These are phyloP conservation scores for Platerodrilus igneus DNA, from an alignment of 2,888 invertebrate genomes.

Conservation along the genomic window DNA sequence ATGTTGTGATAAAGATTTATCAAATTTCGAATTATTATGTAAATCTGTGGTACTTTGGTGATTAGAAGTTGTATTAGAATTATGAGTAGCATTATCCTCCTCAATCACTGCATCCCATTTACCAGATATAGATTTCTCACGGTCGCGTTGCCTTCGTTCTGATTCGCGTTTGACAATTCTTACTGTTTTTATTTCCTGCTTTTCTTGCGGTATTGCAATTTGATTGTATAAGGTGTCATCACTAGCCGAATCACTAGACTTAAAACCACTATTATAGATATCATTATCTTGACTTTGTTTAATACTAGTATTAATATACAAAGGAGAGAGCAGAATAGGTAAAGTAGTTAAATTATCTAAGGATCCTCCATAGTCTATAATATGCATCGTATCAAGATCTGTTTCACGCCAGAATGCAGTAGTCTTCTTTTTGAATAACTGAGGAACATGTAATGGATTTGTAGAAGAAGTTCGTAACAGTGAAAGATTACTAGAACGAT, in stretches of 20 bases:
- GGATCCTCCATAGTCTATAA: conserved; percentile 65
- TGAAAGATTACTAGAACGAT: conserved; percentile 69
- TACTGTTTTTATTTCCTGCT: conserved; percentile 88
- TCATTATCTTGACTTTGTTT: conserved; percentile 36
- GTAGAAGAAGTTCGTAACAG: conserved; percentile 50
- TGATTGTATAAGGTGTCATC: conserved; percentile 37
- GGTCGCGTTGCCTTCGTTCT: conserved; percentile 76
- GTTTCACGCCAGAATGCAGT: conserved; percentile 83
- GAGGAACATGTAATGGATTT: conserved; percentile 9
- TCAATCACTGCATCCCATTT: conserved; percentile 46
- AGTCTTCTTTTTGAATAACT: conserved; percentile 53
- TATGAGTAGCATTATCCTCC: conserved; percentile 43
- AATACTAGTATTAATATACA: conserved; percentile 65
- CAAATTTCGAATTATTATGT: conserved; percentile 28
- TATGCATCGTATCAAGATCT: conserved; percentile 78
- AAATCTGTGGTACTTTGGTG: conserved; percentile 32
- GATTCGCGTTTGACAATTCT: conserved; percentile 90
- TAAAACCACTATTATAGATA: conserved; percentile 58
- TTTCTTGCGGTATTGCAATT: conserved; percentile 58
- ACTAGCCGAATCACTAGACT: conserved; percentile 45
- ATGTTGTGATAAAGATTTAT: conserved; percentile 33
- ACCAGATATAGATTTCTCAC: conserved; percentile 57
- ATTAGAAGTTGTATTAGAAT: conserved; percentile 37
- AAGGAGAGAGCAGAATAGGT: conserved; percentile 51
- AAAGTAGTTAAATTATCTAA: conserved; percentile 41